phyloP scores from a whole-genome alignment of 2,113 vertebrate species.

The Pelobates fuscus region DNA sequence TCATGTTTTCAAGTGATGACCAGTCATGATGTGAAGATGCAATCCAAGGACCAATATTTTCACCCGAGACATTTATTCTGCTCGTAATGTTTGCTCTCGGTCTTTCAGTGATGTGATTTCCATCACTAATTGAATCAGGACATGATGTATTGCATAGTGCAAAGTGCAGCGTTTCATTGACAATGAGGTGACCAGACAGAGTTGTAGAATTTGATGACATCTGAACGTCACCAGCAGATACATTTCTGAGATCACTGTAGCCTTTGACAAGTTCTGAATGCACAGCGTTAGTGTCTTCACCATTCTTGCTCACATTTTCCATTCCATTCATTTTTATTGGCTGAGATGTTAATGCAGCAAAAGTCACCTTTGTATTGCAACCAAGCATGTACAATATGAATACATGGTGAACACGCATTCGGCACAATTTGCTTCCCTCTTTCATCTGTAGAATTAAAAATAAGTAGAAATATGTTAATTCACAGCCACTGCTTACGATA shows the following conservation, averaged over 20 bases:
- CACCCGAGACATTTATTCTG: neutral
- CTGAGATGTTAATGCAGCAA: too few relatives aligned
- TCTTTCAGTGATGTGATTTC: neutral
- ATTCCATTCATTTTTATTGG: too few relatives aligned
- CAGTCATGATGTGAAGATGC: neutral
- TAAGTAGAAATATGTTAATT: neutral
- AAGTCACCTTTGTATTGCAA: neutral
- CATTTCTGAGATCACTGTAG: neutral
- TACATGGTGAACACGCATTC: neutral
- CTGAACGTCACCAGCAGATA: neutral
- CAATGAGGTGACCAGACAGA: neutral
- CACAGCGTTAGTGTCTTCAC: neutral
- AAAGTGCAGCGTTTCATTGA: neutral
- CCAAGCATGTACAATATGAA: neutral
- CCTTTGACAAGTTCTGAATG: neutral
- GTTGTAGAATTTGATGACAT: neutral
- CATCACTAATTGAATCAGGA: neutral
- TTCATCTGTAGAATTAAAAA: neutral
- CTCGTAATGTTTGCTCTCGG: neutral
- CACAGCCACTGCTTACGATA: too few relatives aligned
- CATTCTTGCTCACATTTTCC: neutral
- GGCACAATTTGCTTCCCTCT: neutral
- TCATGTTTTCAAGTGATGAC: neutral
- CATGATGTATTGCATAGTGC: neutral
- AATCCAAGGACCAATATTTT: neutral